Conservation (phyloP, 2,888 invertebrate species). For the Gandaritis pyraliata region DNA sequence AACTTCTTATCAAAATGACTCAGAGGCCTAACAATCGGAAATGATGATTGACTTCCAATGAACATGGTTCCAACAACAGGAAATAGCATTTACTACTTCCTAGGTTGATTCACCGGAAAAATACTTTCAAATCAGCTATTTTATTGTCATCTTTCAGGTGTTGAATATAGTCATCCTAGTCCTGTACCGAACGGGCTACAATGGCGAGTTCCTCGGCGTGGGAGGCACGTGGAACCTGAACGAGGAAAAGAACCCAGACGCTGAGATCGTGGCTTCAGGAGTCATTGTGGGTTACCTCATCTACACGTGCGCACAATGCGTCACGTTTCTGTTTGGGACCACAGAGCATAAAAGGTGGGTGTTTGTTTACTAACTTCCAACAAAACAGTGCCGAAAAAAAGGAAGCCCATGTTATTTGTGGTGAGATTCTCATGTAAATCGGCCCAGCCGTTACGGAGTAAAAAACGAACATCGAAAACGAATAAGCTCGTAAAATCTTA, state of each 20-base stretch:
- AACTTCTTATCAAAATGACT: conserved; percentile 32
- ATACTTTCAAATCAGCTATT: neutral
- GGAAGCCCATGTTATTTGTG: neutral
- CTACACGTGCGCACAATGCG: conserved; percentile 90
- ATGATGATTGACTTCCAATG: conserved; percentile 24
- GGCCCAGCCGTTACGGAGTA: too few relatives aligned
- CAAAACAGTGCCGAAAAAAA: too few relatives aligned
- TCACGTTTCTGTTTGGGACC: conserved; percentile 90
- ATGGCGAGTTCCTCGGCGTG: conserved; percentile 93
- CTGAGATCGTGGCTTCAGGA: conserved; percentile 94
- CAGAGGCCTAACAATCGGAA: conserved; percentile 31
- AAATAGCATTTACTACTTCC: conserved; percentile 18
- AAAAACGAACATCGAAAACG: too few relatives aligned
- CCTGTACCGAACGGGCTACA: conserved; percentile 92
- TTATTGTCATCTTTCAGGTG: conserved; percentile 82
- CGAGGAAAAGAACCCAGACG: conserved; percentile 94
- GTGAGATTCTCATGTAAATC: neutral
- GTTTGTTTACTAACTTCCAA: neutral
- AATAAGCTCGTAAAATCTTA: too few relatives aligned
- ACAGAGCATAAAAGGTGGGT: conserved; percentile 89
- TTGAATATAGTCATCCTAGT: conserved; percentile 91
- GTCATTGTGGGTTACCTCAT: conserved; percentile 94
- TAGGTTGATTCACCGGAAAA: conserved; percentile 7
- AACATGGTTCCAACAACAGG: too few relatives aligned
- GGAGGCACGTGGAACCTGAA: conserved; percentile 96